Conservation (phyloP, 2,888 invertebrate genomes). For the Campoletis raptor region DNA sequence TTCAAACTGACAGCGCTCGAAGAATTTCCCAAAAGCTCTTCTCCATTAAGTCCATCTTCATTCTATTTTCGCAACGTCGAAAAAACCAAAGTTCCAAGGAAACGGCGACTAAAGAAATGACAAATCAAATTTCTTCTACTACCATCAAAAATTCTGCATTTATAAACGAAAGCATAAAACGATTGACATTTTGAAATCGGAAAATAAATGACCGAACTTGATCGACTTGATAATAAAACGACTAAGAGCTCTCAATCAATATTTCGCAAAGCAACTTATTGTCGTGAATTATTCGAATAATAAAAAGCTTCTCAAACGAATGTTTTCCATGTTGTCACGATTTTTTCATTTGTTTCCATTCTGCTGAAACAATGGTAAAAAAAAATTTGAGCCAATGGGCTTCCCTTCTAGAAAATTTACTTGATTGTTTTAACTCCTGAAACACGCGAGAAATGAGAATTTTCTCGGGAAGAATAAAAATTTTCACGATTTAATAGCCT, state of each 20-base stretch:
- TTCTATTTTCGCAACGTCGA: not conserved
- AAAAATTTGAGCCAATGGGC: not conserved
- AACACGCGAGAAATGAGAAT: not conserved
- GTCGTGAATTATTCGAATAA: not conserved
- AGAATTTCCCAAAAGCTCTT: slow-evolving; percentile 13
- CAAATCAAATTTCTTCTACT: not conserved
- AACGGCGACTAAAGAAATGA: not conserved
- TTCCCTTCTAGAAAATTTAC: not conserved
- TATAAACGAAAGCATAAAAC: not conserved
- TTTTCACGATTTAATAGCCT: not conserved
- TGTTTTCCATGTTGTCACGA: not conserved
- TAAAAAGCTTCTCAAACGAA: not conserved
- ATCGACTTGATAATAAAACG: not conserved
- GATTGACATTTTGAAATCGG: not conserved
- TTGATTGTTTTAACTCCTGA: not conserved
- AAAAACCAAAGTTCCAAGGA: not conserved
- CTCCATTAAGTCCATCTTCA: slow-evolving; percentile 8
- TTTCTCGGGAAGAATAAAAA: not conserved
- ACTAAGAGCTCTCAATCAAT: not conserved
- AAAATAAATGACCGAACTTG: not conserved
- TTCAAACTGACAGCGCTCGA: slow-evolving; percentile 18
- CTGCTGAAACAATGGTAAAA: not conserved
- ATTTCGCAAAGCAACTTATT: not conserved
- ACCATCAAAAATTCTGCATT: not conserved
- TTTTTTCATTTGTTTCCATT: not conserved